Percentiles rank a stretch among this genome's conserved stretches.
Evolutionary conservation across 64 coral and sea anemone genomes (phyloP).

Genomic region (Montipora efflorescens): DNA sequence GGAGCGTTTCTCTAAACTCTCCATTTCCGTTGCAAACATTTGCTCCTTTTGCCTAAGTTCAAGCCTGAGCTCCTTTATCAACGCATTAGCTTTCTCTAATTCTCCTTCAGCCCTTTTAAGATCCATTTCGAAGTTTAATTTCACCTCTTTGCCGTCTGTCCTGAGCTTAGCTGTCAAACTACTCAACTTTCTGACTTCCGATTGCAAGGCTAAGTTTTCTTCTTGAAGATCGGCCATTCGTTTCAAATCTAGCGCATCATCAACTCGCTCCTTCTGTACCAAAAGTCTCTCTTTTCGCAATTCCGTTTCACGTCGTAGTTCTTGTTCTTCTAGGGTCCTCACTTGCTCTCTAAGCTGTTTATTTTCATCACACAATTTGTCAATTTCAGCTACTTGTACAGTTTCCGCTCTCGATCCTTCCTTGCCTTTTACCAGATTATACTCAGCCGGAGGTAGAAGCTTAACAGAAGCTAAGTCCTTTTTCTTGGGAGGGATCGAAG

Average conservation of each 20-base stretch:
- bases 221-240: conserved; percentile 78
- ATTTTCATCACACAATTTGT: conserved; percentile 53
- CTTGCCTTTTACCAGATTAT: conserved; percentile 43
- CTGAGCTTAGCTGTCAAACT: conserved; percentile 65
- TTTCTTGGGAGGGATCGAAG: conserved; percentile 56
- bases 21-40: conserved; percentile 66
- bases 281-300: conserved; percentile 55
- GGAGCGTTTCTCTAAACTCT: conserved; percentile 51
- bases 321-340: conserved; percentile 47
- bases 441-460: conserved; percentile 55
- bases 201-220: conserved; percentile 81
- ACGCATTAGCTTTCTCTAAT: conserved; percentile 48
- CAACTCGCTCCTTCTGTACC: conserved; percentile 68
- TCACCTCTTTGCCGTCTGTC: conserved; percentile 69
- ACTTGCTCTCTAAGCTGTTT: conserved; percentile 31
- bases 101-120: conserved; percentile 71
- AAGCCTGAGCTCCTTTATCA: conserved; percentile 58
- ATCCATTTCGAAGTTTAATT: conserved; percentile 66
- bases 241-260: conserved; percentile 69
- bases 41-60: conserved; percentile 76
- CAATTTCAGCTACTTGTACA: not conserved
- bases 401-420: not conserved
- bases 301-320: conserved; percentile 38
- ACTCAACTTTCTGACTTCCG: conserved; percentile 72
- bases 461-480: not conserved